Base-by-base conservation (phyloP, 2,113 vertebrate species). In the Tylochromis polylepis region DNA sequence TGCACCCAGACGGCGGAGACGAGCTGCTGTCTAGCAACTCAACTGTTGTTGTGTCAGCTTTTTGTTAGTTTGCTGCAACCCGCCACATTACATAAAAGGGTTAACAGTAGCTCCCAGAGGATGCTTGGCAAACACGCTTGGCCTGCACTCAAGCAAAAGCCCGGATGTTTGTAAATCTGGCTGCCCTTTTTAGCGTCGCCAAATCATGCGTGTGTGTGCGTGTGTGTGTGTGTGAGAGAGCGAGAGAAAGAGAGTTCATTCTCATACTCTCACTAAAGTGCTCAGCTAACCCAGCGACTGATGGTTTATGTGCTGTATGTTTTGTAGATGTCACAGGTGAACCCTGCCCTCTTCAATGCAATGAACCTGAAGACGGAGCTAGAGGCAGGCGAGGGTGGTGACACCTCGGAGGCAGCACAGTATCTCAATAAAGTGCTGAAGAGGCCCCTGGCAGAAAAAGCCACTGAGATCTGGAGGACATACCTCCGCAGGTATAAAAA, bases 381-480 rank as follows among this genome's bases (percentile, higher is more conserved):
- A 1, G 98, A 99, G 79, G 95, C 95, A n/a, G 94, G 94, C 87
- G 96, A 97, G 3, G 87, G 92, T 43, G 89, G 93, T 15, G 94
- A 97, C 24, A 80, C 85, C 81, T 91, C 94, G 0, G 98, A 99
- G 88, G 87, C 97, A 8, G 95, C 95, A 0, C 97, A 97, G 86
- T 99, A 98, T 95, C 87, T 98, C 90, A 97, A 96, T 94, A 96
- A 97, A 92, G 97, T 97, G 4, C 97, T 98, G 96, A 98, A 97
- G 94, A 97, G 97, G 0, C 96, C 97, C 16, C 91, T 96, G 62
- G 95, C 95, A 70, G 98, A 99, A 87, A 98, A 98, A 89, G 95
- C 96, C 56, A 91, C 94, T 0, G 98, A 99, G 94, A 97, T 97
- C 15, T 99, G 99, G 98, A 99, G 96, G 95, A 97, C 97, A 85